Evolutionary conservation across 1,140 invertebrate species (phyloP), one percentile per base, ranked within the genome.

Genomic region (Brachystomella parvula): DNA sequence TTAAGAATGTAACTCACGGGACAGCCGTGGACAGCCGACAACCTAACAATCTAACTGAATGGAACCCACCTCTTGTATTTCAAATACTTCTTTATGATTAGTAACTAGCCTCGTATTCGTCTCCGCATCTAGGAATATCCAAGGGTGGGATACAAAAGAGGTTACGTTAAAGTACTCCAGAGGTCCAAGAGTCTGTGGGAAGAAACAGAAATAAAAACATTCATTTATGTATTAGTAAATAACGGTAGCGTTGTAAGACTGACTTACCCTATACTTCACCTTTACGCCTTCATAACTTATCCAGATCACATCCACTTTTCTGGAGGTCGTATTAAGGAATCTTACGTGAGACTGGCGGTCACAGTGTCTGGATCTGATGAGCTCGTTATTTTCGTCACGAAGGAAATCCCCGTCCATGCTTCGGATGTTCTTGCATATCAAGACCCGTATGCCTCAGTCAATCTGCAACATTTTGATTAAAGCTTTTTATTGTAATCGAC

Each of bases 81-180:
- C 72, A 53, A 77, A 81, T 47, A 81, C 77, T n/a, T 78, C 74
- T 53, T 72, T 75, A 12, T 57, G 70, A 12, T 67, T 70, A 9
- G 72, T 74, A 26, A 79, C 74, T 26, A 79, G 65, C 76, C 78
- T 82, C 64, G 87, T 85, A 47, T 81, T 81, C 0, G 84, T 85
- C 28, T 81, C 74, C 33, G 79, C 73, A 74, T 88, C 85, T 32
- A 83, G 74, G 71, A 87, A 87, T 31, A 88, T 82, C 87, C 87
- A 89, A 6, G 85, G 85, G 79, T 89, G 88, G 1, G 82, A 82
- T 24, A 82, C 85, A 76, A 81, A 89, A 0, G 88, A 89, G 71
- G 87, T 85, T 2, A 87, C 81, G 73, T 87, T 83, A 56, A 82
- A 77, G 73, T 76, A 81, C 3, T 81, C 73, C 0, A 75, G 76